A percentile compares a stretch with the other conserved stretches of the same genome.
phyloP scores from a whole-genome alignment of 1,140 invertebrate genomes.

The Drosophila tropicalis region DNA sequence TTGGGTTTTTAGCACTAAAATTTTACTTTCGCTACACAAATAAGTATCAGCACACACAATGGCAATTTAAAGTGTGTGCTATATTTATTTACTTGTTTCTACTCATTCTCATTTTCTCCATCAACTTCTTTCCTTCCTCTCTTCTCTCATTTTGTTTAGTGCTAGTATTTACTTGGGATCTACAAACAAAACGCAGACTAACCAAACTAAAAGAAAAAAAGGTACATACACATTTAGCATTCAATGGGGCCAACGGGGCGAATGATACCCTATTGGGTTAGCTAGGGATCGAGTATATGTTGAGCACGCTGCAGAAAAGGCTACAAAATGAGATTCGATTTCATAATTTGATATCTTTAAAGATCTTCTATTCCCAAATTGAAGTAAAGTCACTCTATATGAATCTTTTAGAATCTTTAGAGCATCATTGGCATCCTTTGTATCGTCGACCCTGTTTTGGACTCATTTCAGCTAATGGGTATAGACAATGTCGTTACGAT shows the following conservation, averaged over 20 bases:
- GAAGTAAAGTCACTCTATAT: too few relatives aligned
- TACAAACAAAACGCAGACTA: constrained; percentile 39
- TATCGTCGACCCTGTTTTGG: too few relatives aligned
- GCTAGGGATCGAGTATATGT: too few relatives aligned
- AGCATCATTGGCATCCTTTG: neutral
- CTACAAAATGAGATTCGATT: too few relatives aligned
- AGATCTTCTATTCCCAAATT: too few relatives aligned
- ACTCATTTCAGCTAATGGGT: neutral
- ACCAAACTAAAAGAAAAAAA: constrained; percentile 47
- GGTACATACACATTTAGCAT: constrained; percentile 4
- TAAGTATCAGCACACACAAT: constrained; percentile 29
- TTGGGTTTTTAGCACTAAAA: constrained; percentile 16
- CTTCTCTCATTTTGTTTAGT: neutral
- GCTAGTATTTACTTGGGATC: constrained; percentile 51
- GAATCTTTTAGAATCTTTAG: too few relatives aligned
- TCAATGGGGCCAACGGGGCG: constrained; percentile 4
- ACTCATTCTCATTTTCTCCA: constrained; percentile 2
- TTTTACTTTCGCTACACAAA: constrained; percentile 61
- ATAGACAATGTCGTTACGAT: neutral
- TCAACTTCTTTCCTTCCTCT: neutral
- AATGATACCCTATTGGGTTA: neutral
- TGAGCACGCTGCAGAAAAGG: too few relatives aligned
- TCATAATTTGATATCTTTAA: too few relatives aligned
- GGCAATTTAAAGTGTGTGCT: constrained; percentile 42
- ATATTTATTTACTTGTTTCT: constrained; percentile 41